Evolutionary conservation across 2,113 vertebrate genomes (phyloP).

Genomic region (Alouatta palliata): DNA sequence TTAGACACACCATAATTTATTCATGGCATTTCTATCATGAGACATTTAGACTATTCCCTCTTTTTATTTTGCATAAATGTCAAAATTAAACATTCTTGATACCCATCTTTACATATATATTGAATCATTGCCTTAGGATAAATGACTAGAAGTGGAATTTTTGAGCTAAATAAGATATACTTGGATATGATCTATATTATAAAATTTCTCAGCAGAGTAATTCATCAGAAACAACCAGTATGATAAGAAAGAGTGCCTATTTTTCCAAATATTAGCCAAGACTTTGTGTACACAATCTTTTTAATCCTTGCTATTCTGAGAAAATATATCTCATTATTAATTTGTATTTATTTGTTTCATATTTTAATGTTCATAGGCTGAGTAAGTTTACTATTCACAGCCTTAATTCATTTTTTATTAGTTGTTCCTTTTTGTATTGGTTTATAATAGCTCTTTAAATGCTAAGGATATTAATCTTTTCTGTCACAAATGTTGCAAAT

Average conservation of each 20-base stretch:
- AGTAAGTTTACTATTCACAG: conserved; percentile 28
- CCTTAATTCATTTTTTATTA: conserved; percentile 31
- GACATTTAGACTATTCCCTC: background rate
- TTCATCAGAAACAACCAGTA: background rate
- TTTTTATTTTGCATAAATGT: conserved; percentile 23
- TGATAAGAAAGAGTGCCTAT: background rate
- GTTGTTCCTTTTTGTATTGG: conserved; percentile 20
- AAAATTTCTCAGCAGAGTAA: conserved; percentile 21
- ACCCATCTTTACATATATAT: background rate
- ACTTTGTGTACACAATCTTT: background rate
- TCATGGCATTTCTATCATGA: background rate
- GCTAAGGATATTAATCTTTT: background rate
- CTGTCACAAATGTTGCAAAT: background rate
- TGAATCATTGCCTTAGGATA: background rate
- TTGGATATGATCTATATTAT: background rate
- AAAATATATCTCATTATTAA: conserved; percentile 42
- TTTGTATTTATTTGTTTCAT: background rate
- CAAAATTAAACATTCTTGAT: conserved; percentile 32
- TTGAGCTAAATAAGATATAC: conserved; percentile 3
- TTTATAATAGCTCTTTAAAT: conserved; percentile 34
- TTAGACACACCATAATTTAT: background rate
- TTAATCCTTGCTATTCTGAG: conserved; percentile 1
- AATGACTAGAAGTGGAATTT: conserved; percentile 36
- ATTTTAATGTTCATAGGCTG: conserved; percentile 11
- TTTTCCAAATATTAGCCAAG: conserved; percentile 18